Base-by-base conservation (phyloP, 2,797 vertebrate species). In the Helicolenus hilgendorfi region DNA sequence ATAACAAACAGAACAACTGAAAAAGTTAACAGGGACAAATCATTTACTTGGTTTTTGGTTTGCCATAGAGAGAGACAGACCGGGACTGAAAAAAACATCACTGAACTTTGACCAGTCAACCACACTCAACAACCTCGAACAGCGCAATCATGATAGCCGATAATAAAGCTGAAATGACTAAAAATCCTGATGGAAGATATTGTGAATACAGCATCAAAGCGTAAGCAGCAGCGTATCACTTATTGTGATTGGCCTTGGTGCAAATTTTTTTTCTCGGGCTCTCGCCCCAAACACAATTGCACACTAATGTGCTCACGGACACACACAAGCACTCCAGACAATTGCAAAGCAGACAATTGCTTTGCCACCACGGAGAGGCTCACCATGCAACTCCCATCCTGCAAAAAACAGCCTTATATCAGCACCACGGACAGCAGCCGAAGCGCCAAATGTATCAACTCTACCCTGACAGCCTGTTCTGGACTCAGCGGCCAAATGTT, bases 11-110 rank as follows among this genome's bases (percentile, higher is more conserved):
- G 35, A 8, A 7, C 29, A 56, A 22, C 14, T 38, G 59, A 33
- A 63, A 76, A 72, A 26, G 29, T 73, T 71, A 70, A 75, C 67
- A 38, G 45, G 33, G 33, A 22, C 55, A 72, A 76, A 67, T 60
- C 3, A 75, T 74, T 56, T 9, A 45, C 20, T n/a, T 22, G 36
- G 26, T 68, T 68, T 68, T 69, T 38, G 14, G 27, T 63, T 20
- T 35, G 29, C 7, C 27, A 49, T 15, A 49, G 41, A 20, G 41
- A 53, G 59, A 2, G 35, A 69, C 67, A 55, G 10, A 60, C 4
- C 4, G 1, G 18, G 35, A 31, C 29, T 26, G 22, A 79, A 86
- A 82, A 73, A 82, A 73, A 11, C 53, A 65, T 69, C 45, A 2
- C 7, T 70, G 26, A 79, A 71, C 62, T 77, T 49, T 58, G 49